Evolutionary conservation across 2,797 vertebrate genomes (phyloP).

Genomic region (Ispidina picta): DNA sequence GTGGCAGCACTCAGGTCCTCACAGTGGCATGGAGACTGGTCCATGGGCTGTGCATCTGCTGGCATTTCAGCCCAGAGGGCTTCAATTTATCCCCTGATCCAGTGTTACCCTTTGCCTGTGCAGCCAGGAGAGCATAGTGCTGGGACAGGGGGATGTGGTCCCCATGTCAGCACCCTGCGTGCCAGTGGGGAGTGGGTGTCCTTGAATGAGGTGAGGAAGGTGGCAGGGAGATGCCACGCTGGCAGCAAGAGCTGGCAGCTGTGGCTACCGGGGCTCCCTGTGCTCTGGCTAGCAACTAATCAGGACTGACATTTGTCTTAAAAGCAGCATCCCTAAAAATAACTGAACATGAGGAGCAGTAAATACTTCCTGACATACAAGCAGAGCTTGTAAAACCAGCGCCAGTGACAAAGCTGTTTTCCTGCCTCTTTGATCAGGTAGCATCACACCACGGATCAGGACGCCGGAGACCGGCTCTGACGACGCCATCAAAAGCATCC

Average conservation of each 20-base stretch:
- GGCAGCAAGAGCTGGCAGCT: neutral
- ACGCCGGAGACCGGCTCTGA: constrained; percentile 98
- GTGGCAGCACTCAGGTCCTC: rapidly evolving
- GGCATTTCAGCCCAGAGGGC: neutral
- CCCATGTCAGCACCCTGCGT: rapidly evolving
- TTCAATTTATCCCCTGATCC: neutral
- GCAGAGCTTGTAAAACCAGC: constrained; percentile 14
- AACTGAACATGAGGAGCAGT: neutral
- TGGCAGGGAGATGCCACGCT: neutral
- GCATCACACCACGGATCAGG: constrained; percentile 98
- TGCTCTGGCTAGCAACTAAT: neutral
- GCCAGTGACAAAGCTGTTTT: neutral
- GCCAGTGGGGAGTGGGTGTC: rapidly evolving
- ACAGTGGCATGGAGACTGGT: rapidly evolving
- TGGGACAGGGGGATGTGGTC: rapidly evolving
- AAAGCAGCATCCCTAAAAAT: constrained; percentile 42
- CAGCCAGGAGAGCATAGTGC: neutral
- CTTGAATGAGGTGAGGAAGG: neutral
- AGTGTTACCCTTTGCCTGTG: neutral
- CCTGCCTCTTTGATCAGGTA: constrained; percentile 85
- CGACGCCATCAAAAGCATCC: constrained; percentile 97
- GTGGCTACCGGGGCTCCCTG: neutral
- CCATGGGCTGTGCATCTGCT: neutral
- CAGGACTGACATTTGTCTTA: neutral
- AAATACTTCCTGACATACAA: constrained; percentile 33